Base-by-base conservation (phyloP, 2,888 invertebrate species). In the Carterocephalus palaemon region DNA sequence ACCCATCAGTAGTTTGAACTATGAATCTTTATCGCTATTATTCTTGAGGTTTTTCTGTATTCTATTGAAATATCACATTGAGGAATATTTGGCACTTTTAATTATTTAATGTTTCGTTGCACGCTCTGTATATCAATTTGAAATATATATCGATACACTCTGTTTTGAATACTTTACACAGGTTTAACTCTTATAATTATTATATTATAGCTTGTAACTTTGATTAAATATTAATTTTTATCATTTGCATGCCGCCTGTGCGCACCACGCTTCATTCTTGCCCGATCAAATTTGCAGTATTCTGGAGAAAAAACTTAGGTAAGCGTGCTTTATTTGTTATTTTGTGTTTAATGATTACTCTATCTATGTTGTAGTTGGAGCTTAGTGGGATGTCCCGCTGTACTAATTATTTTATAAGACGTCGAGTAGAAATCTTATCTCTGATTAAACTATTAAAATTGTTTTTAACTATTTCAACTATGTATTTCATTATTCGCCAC, bases 261-360 rank as follows among this genome's bases (percentile, higher is more conserved):
- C 82, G 82, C 86, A 86, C 86, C 70, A 75, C 86, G 85, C 86
- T 86, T 85, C 82, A 83, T 83, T 83, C 78, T 85, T 85, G 81
- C 80, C 82, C 75, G 79, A 78, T 76, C 77, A 76, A 71, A 83
- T 78, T 81, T 82, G 82, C 89, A 93, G 93, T 88, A 93, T 93
- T 89, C 89, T 93, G 92, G 93, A 93, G 89, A 93, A 92, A 89
- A 92, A 92, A 90, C 92, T 92, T 88, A 91, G 93, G 93, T 93
- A 90, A 91, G 92, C 70, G 69, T 59, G 61, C 66, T 64, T 68
- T 63, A 57, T 64, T 61, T 47, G 43, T 48, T 43, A 39, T 38
- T 42, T 49, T 55, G 23, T 59, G 54, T 57, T 53, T 49, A 39
- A 54, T 52, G 49, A 36, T 47, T 53, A 9, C 17, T 26, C n/a